A percentile compares a stretch with the other conserved stretches of the same genome.
Evolutionary conservation across 2,113 vertebrate genomes (phyloP).

Genomic region (Eolophus roseicapilla): DNA sequence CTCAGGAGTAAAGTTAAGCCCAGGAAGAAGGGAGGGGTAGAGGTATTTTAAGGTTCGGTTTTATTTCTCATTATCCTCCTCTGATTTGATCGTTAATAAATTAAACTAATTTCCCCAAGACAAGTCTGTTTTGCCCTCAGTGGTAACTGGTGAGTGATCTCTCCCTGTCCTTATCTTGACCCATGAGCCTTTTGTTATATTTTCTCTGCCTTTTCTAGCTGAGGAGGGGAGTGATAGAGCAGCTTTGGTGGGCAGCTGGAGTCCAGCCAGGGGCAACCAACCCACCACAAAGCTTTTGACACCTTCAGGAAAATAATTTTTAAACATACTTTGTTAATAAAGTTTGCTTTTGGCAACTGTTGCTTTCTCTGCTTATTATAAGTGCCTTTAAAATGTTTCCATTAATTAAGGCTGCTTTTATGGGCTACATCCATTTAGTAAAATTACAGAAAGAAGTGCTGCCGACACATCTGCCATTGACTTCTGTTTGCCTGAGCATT

Average conservation of each 20-base stretch:
- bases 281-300: neutral
- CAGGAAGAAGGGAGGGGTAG: neutral
- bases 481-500: slow-evolving; percentile 46
- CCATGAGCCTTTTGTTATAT: neutral
- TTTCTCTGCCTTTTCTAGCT: neutral
- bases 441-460: slow-evolving; percentile 37
- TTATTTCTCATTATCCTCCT: neutral
- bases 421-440: slow-evolving; percentile 37
- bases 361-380: slow-evolving; percentile 13
- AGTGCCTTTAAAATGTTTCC: slow-evolving; percentile 57
- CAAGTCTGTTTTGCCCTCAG: neutral
- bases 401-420: slow-evolving; percentile 45
- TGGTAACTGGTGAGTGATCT: neutral
- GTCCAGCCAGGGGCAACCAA: neutral
- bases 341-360: slow-evolving; percentile 56
- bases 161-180: neutral
- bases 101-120: neutral
- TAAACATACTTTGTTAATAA: slow-evolving; percentile 14
- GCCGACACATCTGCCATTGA: slow-evolving; percentile 34
- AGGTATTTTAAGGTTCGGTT: neutral
- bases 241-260: neutral
- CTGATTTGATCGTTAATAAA: neutral
- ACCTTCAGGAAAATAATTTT: slow-evolving; percentile 33
- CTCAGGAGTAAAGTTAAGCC: neutral
- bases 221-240: neutral